These are phyloP conservation scores for Pollimyrus isidori DNA, from an alignment of 2,113 vertebrate genomes.

Conservation along the genomic window DNA sequence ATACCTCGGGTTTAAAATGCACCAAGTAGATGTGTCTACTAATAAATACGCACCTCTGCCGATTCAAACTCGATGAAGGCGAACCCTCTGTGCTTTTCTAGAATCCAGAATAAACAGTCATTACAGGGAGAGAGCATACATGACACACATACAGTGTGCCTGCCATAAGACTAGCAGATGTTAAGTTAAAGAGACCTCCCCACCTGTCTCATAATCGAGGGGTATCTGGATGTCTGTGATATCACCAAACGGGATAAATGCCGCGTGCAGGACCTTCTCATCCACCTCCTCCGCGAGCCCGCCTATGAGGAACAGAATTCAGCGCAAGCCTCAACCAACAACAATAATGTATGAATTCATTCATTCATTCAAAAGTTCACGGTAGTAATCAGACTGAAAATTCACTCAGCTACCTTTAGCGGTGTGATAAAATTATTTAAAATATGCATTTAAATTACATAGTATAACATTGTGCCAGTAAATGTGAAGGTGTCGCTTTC, in stretches of 20 bases:
- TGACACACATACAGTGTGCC: neutral
- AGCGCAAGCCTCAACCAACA: neutral
- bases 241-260: conserved; percentile 93
- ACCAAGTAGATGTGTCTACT: neutral
- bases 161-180: neutral
- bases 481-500: neutral
- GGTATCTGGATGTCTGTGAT: conserved; percentile 94
- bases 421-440: neutral
- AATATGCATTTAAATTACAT: neutral
- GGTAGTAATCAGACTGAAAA: neutral
- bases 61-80: conserved; percentile 92
- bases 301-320: conserved; percentile 54
- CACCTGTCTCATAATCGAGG: conserved; percentile 92
- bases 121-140: neutral
- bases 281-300: conserved; percentile 94
- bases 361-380: neutral
- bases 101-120: conserved; percentile 18
- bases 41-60: conserved; percentile 72
- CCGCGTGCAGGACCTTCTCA: conserved; percentile 88
- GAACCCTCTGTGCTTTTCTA: conserved; percentile 96
- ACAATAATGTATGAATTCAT: neutral
- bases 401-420: neutral
- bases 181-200: neutral
- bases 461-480: neutral
- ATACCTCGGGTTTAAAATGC: neutral